Evolutionary conservation across 92 coral and sea anemone species (phyloP).

Genomic region (Porites rus): DNA sequence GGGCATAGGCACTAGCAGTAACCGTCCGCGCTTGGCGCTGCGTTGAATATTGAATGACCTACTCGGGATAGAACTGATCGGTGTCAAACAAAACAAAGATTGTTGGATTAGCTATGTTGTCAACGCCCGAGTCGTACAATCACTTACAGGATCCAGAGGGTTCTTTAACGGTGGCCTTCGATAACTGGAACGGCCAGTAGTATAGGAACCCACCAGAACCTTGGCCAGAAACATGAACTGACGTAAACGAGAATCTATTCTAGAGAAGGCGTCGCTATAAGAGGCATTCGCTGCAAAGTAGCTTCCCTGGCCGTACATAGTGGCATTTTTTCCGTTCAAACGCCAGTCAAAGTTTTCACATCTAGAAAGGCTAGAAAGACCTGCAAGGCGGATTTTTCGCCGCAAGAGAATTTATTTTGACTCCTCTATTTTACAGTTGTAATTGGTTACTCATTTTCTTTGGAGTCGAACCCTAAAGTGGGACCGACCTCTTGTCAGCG

Average conservation of each 20-base stretch:
- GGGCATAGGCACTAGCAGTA: too few relatives aligned
- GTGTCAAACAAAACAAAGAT: constrained; percentile 89
- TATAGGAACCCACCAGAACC: constrained; percentile 81
- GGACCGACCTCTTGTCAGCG: too few relatives aligned
- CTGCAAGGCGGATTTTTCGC: too few relatives aligned
- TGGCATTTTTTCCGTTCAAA: constrained; percentile 86
- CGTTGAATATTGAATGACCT: constrained; percentile 62
- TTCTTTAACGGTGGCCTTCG: constrained; percentile 82
- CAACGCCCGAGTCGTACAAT: constrained; percentile 81
- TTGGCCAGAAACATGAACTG: constrained; percentile 74
- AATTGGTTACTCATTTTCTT: too few relatives aligned
- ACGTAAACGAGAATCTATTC: too few relatives aligned
- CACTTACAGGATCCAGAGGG: constrained; percentile 62
- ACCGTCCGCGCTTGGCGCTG: too few relatives aligned
- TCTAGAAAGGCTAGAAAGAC: too few relatives aligned
- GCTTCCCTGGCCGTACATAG: constrained; percentile 85
- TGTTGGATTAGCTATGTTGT: constrained; percentile 49
- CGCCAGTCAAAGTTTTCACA: constrained; percentile 77
- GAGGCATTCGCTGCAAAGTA: constrained; percentile 77
- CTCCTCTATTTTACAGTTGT: too few relatives aligned
- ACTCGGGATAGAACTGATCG: constrained; percentile 86
- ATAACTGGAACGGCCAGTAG: constrained; percentile 46
- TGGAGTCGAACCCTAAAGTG: too few relatives aligned
- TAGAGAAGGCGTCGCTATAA: constrained; percentile 46
- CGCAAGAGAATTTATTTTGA: too few relatives aligned